Conservation (phyloP, 2,888 invertebrate species). For the Stegophylla sp. region DNA sequence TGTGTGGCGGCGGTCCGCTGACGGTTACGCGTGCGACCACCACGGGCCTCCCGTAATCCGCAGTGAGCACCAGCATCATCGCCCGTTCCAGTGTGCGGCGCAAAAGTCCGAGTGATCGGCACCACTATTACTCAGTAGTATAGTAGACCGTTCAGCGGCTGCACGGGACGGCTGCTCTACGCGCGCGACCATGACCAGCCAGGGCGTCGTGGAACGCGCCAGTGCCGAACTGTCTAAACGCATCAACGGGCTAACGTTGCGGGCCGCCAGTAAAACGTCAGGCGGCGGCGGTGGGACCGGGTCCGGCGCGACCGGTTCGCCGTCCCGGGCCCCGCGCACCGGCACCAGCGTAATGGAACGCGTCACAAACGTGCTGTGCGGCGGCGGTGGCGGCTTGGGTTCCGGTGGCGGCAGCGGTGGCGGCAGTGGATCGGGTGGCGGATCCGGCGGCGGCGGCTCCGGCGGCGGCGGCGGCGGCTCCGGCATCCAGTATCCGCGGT, state of each 20-base stretch:
- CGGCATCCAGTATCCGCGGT: conserved; percentile 66
- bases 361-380: conserved; percentile 85
- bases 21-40: conserved; percentile 2
- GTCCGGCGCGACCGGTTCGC: conserved; percentile 66
- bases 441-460: conserved; percentile 66
- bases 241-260: conserved; percentile 81
- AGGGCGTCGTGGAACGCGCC: conserved; percentile 89
- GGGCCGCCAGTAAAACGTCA: conserved; percentile 68
- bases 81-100: not conserved
- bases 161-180: no score
- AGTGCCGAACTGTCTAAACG: conserved; percentile 88
- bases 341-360: conserved; percentile 83
- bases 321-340: conserved; percentile 65
- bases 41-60: no score
- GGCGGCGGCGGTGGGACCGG: conserved; percentile 65
- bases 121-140: no score
- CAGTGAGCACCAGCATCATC: not conserved
- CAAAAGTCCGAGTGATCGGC: no score
- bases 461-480: conserved; percentile 68
- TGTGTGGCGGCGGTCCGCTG: not conserved
- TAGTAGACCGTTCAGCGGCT: no score
- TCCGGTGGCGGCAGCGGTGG: conserved; percentile 45
- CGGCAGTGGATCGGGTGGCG: conserved; percentile 36
- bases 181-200: conserved; percentile 79
- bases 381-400: conserved; percentile 71